phyloP scores from a whole-genome alignment of 2,113 vertebrate genomes.

The Diglossa brunneiventris region DNA sequence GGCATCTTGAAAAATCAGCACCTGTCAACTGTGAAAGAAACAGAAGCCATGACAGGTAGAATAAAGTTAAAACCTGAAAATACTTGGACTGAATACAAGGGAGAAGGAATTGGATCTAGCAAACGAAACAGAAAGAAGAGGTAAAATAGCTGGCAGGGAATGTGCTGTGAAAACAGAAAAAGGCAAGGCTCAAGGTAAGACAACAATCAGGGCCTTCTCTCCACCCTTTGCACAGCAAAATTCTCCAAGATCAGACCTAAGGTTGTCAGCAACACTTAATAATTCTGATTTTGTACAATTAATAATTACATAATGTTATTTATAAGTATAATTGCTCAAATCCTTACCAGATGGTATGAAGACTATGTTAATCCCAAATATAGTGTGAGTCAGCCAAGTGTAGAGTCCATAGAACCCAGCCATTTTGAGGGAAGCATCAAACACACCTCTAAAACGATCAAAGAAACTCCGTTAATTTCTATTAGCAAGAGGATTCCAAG shows the following conservation, averaged over 20 bases:
- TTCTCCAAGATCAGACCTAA: not conserved
- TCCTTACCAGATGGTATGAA: slow-evolving; percentile 97
- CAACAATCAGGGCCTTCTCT: not conserved
- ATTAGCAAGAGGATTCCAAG: not conserved
- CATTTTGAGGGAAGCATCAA: slow-evolving; percentile 99
- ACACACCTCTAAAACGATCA: slow-evolving; percentile 86
- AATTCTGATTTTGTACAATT: not conserved
- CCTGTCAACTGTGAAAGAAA: not conserved
- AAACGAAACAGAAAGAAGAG: not conserved
- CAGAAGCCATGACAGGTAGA: not conserved
- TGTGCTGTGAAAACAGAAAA: not conserved
- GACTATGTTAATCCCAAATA: slow-evolving; percentile 98
- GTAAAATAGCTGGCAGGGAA: not conserved
- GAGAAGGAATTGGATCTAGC: not conserved
- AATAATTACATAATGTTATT: not conserved
- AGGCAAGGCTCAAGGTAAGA: not conserved
- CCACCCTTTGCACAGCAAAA: not conserved
- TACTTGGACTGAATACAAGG: not conserved
- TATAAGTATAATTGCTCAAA: not conserved
- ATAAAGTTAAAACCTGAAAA: not conserved
- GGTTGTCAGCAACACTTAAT: not conserved
- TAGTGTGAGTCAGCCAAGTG: slow-evolving; percentile 97
- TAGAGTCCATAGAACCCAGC: slow-evolving; percentile 97
- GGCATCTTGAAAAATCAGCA: not conserved
- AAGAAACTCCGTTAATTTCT: slow-evolving; percentile 36